Evolutionary conservation across 2,113 vertebrate genomes (phyloP).

Genomic region (Odontesthes bonariensis): DNA sequence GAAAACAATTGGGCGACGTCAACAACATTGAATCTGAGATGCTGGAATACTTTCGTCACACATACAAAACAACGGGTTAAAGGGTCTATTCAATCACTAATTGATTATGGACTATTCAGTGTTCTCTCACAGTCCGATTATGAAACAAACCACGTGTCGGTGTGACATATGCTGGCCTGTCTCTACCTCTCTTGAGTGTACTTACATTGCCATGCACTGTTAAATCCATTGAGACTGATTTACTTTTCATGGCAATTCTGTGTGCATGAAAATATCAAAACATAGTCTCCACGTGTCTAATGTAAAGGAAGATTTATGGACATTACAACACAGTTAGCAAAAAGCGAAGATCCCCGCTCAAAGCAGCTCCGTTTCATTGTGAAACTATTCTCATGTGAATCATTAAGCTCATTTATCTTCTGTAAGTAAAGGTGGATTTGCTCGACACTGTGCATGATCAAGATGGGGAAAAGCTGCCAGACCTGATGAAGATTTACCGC

Average conservation of each 20-base stretch:
- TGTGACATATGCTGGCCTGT: too few species aligned
- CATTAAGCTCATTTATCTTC: neutral
- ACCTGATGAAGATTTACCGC: conserved; percentile 25
- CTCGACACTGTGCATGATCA: neutral
- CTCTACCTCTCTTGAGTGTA: too few species aligned
- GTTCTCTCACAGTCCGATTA: neutral
- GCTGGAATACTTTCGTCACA: too few species aligned
- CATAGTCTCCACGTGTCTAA: neutral
- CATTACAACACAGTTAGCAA: neutral
- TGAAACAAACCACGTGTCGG: neutral
- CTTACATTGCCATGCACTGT: too few species aligned
- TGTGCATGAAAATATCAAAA: neutral
- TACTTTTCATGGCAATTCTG: neutral
- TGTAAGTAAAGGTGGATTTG: neutral
- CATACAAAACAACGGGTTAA: too few species aligned
- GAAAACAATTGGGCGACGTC: too few species aligned
- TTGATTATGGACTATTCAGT: neutral
- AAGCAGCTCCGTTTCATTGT: neutral
- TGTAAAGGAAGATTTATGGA: neutral
- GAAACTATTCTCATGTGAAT: neutral
- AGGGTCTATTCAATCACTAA: too few species aligned
- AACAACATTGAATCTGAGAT: too few species aligned
- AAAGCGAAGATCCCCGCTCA: too few species aligned
- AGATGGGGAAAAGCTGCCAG: conserved; percentile 10
- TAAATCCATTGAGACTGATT: neutral